phyloP scores from a whole-genome alignment of 2,888 invertebrate species.

The Anthrax anthrax region DNA sequence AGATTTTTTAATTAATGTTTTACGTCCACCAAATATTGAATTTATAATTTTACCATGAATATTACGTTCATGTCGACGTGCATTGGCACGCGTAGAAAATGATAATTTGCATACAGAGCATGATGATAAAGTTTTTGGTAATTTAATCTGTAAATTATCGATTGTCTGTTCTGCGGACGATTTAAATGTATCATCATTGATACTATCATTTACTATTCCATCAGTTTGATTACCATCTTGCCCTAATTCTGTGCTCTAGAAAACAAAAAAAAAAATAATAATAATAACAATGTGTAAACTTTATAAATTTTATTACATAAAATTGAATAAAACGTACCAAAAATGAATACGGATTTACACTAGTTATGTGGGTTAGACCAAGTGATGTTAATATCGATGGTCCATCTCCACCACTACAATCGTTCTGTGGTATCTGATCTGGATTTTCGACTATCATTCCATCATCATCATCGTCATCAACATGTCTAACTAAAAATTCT shows the following conservation, averaged over 20 bases:
- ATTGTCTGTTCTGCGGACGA: background rate
- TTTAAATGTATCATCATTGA: background rate
- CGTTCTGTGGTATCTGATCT: too few relatives aligned
- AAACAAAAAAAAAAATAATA: background rate
- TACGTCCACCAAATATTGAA: background rate
- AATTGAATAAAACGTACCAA: too few relatives aligned
- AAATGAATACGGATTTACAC: slow-evolving; percentile 14
- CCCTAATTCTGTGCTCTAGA: slow-evolving; percentile 7
- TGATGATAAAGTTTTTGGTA: background rate
- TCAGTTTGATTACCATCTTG: background rate
- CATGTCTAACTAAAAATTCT: slow-evolving; percentile 25
- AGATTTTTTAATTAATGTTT: background rate
- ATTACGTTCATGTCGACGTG: slow-evolving; percentile 34
- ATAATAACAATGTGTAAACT: too few relatives aligned
- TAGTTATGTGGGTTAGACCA: slow-evolving; percentile 18
- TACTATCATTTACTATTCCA: background rate
- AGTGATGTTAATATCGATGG: slow-evolving; percentile 19
- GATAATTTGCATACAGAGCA: slow-evolving; percentile 33
- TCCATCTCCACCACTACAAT: slow-evolving; percentile 12
- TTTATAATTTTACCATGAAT: slow-evolving; percentile 21
- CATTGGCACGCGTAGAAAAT: slow-evolving; percentile 34
- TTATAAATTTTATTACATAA: background rate
- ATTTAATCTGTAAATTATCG: background rate
- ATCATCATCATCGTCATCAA: slow-evolving; percentile 11
- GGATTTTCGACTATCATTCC: too few relatives aligned